These are phyloP conservation scores for Siniperca obscura DNA, from an alignment of 2,797 vertebrate genomes.

Conservation along the genomic window DNA sequence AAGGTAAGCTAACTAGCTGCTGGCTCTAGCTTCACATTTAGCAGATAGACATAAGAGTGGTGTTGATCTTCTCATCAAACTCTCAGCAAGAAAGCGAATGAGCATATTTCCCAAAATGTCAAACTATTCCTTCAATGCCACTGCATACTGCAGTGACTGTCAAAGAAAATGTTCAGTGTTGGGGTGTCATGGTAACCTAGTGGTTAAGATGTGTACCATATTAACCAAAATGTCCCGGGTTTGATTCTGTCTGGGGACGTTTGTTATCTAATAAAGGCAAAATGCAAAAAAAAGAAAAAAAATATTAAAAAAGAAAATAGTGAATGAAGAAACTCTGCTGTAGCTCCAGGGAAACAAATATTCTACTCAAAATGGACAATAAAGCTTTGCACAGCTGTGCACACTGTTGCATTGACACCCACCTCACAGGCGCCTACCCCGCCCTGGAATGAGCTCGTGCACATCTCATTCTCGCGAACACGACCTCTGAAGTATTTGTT, in stretches of 20 bases:
- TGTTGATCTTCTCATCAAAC: background rate
- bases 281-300: background rate
- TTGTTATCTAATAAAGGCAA: background rate
- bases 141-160: background rate
- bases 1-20: background rate
- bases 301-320: background rate
- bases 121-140: background rate
- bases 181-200: background rate
- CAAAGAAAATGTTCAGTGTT: conserved; percentile 13
- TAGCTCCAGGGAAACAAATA: background rate
- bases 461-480: conserved; percentile 92
- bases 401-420: conserved; percentile 43
- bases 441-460: conserved; percentile 85
- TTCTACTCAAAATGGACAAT: background rate
- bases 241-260: background rate
- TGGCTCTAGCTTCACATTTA: background rate
- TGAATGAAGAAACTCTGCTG: background rate
- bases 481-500: conserved; percentile 88
- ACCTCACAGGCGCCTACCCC: conserved; percentile 95
- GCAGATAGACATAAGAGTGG: background rate
- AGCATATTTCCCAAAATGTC: background rate
- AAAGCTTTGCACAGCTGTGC: conserved; percentile 1
- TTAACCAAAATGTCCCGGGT: background rate
- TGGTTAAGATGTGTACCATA: background rate
- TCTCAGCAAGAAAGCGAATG: background rate